Evolutionary conservation across 2,888 invertebrate species (phyloP).

Genomic region (Acrobasis suavella): DNA sequence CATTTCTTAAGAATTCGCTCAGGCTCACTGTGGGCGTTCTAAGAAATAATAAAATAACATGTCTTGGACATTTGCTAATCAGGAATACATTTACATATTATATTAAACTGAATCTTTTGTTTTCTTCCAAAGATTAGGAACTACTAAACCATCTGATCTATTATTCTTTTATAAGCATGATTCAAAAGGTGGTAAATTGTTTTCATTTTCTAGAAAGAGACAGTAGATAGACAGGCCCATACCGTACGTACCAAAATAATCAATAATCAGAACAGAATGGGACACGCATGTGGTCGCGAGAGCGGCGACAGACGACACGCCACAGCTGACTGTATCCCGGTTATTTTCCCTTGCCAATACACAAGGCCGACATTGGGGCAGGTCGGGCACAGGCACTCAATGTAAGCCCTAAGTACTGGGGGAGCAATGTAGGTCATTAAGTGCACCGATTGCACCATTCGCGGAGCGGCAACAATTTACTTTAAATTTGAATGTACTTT

Average conservation of each 20-base stretch:
- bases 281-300: conserved; percentile 43
- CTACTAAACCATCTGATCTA: not conserved
- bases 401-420: conserved; percentile 74
- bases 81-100: too few species aligned
- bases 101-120: too few species aligned
- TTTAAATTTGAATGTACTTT: conserved; percentile 44
- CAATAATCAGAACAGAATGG: conserved; percentile 27
- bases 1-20: conserved; percentile 1
- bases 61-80: too few species aligned
- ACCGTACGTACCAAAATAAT: conserved; percentile 33
- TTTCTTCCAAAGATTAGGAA: not conserved
- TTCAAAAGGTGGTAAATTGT: not conserved
- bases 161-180: not conserved
- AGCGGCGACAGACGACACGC: conserved; percentile 49
- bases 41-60: not conserved
- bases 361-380: conserved; percentile 68
- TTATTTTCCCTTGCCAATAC: conserved; percentile 63
- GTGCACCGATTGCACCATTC: conserved; percentile 54
- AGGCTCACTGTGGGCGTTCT: not conserved
- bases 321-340: conserved; percentile 62
- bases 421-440: conserved; percentile 75
- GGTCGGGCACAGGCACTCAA: conserved; percentile 75
- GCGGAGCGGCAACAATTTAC: conserved; percentile 52
- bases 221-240: not conserved
- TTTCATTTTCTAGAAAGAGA: conserved; percentile 5